Conservation (phyloP, 2,113 vertebrate species). For the human region GRCh38 chr2:101314001-101314500, state of each 20-base stretch:
- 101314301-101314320: no score
- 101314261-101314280: no score
- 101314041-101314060: neutral
- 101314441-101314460: no score
- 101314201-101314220: neutral
- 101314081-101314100: neutral
- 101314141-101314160: neutral
- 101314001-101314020: neutral
- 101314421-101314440: no score
- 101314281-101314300: no score
- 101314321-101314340: no score
- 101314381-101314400: no score
- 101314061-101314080: neutral
- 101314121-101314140: neutral
- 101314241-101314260: neutral
- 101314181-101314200: neutral
- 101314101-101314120: neutral
- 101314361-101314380: no score
- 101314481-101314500: no score
- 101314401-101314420: no score
- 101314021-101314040: neutral
- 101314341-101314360: no score
- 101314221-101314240: neutral
- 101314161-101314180: neutral
- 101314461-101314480: fast-evolving